These are phyloP conservation scores for Patiria pectinifera DNA, from an alignment of 53 echinoderm and acorn worm genomes.

Conservation along the genomic window DNA sequence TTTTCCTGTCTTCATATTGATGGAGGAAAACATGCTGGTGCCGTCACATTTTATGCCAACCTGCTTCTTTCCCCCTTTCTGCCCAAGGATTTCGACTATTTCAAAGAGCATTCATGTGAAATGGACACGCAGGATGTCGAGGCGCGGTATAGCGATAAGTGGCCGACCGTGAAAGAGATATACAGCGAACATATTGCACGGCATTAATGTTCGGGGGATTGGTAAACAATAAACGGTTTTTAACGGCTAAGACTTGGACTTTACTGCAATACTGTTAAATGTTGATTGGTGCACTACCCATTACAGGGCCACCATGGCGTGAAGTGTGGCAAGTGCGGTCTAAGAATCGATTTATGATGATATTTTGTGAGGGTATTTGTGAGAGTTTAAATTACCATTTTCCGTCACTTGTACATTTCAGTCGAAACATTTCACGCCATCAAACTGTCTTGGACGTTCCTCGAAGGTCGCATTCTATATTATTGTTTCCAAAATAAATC, in stretches of 20 bases:
- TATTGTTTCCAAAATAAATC: too few species aligned
- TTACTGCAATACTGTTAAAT: not conserved
- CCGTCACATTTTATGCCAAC: slow-evolving; percentile 24
- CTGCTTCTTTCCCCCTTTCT: not conserved
- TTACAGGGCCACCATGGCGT: not conserved
- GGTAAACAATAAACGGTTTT: too few species aligned
- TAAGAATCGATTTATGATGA: not conserved
- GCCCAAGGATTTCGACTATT: not conserved
- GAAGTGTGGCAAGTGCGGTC: not conserved
- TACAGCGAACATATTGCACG: too few species aligned
- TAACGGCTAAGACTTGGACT: too few species aligned
- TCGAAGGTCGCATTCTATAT: too few species aligned
- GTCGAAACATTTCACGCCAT: too few species aligned
- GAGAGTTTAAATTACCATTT: too few species aligned
- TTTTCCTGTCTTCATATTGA: not conserved
- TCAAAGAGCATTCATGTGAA: slow-evolving; percentile 7
- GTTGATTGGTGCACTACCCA: not conserved
- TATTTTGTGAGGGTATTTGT: not conserved
- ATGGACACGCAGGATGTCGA: not conserved
- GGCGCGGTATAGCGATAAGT: not conserved
- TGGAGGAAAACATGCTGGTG: slow-evolving; percentile 2
- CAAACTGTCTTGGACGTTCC: too few species aligned
- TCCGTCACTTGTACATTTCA: too few species aligned
- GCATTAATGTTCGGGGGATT: too few species aligned
- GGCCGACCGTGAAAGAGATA: too few species aligned